phyloP scores from a whole-genome alignment of 2,888 invertebrate species.

The Schizaphis graminum region DNA sequence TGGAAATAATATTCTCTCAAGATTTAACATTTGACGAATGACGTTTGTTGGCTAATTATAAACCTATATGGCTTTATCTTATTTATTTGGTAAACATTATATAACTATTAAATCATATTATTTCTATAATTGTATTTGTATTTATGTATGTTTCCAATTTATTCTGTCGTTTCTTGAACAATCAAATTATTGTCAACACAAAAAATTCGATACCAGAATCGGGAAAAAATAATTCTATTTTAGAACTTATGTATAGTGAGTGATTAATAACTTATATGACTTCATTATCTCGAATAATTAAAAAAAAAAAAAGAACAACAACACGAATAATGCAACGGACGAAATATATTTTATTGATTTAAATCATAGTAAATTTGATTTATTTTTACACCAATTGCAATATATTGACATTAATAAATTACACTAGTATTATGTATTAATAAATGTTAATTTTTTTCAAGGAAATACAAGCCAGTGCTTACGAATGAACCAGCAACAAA shows the following conservation, averaged over 20 bases:
- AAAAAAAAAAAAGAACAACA: background rate
- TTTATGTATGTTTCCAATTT: background rate
- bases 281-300: background rate
- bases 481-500: constrained; percentile 21
- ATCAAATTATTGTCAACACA: too few relatives aligned
- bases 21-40: background rate
- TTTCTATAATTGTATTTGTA: background rate
- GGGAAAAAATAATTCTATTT: background rate
- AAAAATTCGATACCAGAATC: background rate
- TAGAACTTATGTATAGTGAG: background rate
- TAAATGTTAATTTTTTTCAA: constrained; percentile 26
- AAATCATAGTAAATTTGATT: background rate
- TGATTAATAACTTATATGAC: background rate
- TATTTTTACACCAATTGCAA: background rate
- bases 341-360: background rate
- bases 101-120: background rate
- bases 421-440: background rate
- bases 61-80: background rate
- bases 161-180: background rate
- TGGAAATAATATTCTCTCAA: background rate
- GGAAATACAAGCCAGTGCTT: constrained; percentile 46
- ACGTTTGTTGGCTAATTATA: background rate
- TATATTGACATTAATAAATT: background rate
- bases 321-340: background rate
- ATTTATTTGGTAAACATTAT: background rate